phyloP scores from a whole-genome alignment of 1,140 invertebrate genomes.

The Amphibalanus amphitrite region DNA sequence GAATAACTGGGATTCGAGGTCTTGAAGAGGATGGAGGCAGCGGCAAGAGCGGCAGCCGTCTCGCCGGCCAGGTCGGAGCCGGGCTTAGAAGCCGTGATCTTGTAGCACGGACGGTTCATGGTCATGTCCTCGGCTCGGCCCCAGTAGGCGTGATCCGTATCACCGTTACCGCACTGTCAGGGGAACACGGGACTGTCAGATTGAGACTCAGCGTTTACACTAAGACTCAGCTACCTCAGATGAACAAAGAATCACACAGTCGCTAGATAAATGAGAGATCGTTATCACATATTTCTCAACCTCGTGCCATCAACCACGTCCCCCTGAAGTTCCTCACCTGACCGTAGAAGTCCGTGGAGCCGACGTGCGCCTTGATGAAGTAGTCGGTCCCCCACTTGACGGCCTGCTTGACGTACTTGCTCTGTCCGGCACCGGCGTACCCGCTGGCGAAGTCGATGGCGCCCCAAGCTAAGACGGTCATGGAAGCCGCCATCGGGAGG shows the following conservation, averaged over 20 bases:
- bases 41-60: constrained; percentile 39
- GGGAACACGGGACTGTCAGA: neutral
- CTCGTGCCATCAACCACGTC: too few relatives aligned
- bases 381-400: constrained; percentile 44
- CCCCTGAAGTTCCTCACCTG: constrained; percentile 22
- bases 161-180: constrained; percentile 4
- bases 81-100: constrained; percentile 34
- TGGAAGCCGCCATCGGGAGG: constrained; percentile 41
- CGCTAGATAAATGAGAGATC: too few relatives aligned
- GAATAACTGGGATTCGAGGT: constrained; percentile 31
- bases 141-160: constrained; percentile 29
- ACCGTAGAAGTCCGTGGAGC: constrained; percentile 35
- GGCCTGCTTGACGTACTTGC: constrained; percentile 19
- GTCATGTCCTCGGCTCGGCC: constrained; percentile 42
- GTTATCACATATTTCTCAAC: too few relatives aligned
- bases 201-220: too few relatives aligned
- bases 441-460: constrained; percentile 35
- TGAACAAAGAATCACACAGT: too few relatives aligned
- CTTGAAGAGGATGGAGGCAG: constrained; percentile 32
- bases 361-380: constrained; percentile 38
- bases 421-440: constrained; percentile 26
- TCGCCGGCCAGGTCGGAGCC: constrained; percentile 44
- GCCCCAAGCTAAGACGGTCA: constrained; percentile 40
- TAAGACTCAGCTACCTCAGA: neutral
- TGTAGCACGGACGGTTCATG: constrained; percentile 37